Evolutionary conservation across 1,140 invertebrate species (phyloP), one percentile per base, ranked within the genome.

Genomic region (Lordiphosa stackelbergi): DNA sequence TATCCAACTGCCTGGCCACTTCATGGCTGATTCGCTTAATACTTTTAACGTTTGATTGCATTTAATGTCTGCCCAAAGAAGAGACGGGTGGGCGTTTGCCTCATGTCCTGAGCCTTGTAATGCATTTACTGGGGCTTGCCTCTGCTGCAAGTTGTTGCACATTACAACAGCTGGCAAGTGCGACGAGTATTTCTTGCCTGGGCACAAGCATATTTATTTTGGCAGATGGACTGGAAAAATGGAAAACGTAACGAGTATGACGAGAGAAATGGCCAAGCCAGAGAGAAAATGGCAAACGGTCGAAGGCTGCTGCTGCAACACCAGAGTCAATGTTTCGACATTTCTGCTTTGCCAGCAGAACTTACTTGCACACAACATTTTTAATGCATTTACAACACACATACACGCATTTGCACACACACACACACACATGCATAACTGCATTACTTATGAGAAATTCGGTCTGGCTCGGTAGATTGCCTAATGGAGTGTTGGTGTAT

Each of bases 201-300:
- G 66, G 52, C 52, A 57, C 51, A 69, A 62, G 52, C 66, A 69
- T 69, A 69, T 69, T 69, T 69, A 69, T 69, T 69, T 69, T 69
- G 66, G 66, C 66, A 69, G 66, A 69, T 69, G 66, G 66, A 69
- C 66, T 69, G 66, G 66, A 69, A 69, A 69, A 66, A 66, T 66
- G 64, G 64, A 53, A 59, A 57, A 62, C 66, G 42, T 68, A 49
- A 38, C 48, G 35, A 38, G 16, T 12, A 37, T 36, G 34, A 49
- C 47, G 63, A 66, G 66, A 42, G 42, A 69, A 69, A 69, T 53
- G 65, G 49, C 12, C 38, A 19, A 35, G 48, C 36, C 40, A 28
- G 10, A 22, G 11, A 48, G 42, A 45, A 69, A 55, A 69, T 48
- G 56, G 47, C 13, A 42, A 12, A 24, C 11, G 22, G 19, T 28